A percentile compares a stretch with the other conserved stretches of the same genome.
Conservation (phyloP, 2,888 invertebrate genomes). For the Notodonta dromedarius region DNA sequence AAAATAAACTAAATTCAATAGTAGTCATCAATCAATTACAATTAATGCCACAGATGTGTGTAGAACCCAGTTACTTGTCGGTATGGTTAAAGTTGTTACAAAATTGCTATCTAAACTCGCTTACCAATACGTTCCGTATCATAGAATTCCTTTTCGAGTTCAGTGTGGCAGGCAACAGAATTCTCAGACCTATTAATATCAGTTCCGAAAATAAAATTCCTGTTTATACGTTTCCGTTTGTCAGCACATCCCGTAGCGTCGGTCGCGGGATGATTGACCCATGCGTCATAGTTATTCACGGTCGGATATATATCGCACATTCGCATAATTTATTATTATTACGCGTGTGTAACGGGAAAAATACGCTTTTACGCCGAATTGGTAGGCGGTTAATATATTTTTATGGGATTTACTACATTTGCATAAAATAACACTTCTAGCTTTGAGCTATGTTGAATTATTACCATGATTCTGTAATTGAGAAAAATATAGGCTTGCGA, state of each 20-base stretch:
- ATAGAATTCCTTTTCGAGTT: no score
- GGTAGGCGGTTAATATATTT: neutral
- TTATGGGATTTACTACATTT: constrained; percentile 22
- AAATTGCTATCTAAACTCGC: no score
- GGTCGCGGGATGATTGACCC: constrained; percentile 33
- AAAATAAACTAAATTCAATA: no score
- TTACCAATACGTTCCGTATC: no score
- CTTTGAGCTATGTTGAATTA: constrained; percentile 1
- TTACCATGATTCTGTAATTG: constrained; percentile 1
- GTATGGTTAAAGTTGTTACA: no score
- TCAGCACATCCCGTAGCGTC: constrained; percentile 25
- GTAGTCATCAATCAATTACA: no score
- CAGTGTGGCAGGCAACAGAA: no score
- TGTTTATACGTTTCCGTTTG: constrained; percentile 10
- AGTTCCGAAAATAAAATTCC: neutral
- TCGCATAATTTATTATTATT: constrained; percentile 40
- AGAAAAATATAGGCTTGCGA: neutral
- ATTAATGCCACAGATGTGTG: no score
- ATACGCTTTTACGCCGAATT: neutral
- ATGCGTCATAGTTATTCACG: constrained; percentile 36
- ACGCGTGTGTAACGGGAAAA: constrained; percentile 30
- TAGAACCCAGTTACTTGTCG: no score
- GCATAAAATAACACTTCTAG: constrained; percentile 17
- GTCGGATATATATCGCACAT: constrained; percentile 40
- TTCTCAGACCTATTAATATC: no score